phyloP scores from a whole-genome alignment of 1,140 invertebrate species.

The Drosophila nannoptera region DNA sequence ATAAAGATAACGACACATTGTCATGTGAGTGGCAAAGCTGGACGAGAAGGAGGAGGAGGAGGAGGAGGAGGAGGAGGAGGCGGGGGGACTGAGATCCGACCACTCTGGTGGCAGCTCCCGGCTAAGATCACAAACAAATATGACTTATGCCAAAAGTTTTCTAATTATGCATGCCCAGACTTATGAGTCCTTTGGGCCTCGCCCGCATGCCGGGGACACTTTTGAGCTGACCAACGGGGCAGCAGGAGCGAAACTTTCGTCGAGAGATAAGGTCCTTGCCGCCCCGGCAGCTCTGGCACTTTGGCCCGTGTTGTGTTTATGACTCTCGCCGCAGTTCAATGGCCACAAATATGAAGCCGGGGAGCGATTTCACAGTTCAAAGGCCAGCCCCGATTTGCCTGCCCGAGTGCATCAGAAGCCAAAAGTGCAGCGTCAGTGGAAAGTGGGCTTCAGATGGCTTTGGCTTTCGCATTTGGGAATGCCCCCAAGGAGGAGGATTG shows the following conservation, averaged over 20 bases:
- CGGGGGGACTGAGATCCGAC: too few species aligned
- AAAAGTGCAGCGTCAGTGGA: slow-evolving; percentile 61
- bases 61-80: too few species aligned
- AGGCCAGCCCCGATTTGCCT: slow-evolving; percentile 69
- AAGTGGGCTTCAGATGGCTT: slow-evolving; percentile 69
- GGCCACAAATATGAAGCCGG: slow-evolving; percentile 53
- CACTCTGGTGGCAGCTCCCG: neutral
- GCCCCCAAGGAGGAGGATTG: slow-evolving; percentile 30
- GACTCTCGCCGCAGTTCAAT: slow-evolving; percentile 60
- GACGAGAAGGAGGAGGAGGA: too few species aligned
- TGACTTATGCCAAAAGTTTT: slow-evolving; percentile 61
- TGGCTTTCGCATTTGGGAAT: slow-evolving; percentile 12
- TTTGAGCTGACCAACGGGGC: slow-evolving; percentile 68
- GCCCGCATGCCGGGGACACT: slow-evolving; percentile 39
- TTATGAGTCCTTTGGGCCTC: slow-evolving; percentile 21
- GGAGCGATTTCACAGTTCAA: slow-evolving; percentile 52
- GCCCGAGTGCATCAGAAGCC: slow-evolving; percentile 53
- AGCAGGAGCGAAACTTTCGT: slow-evolving; percentile 41
- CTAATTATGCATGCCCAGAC: slow-evolving; percentile 59
- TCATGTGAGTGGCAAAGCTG: slow-evolving; percentile 38
- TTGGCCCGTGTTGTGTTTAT: slow-evolving; percentile 53
- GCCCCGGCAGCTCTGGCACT: slow-evolving; percentile 14
- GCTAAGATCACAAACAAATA: slow-evolving; percentile 43
- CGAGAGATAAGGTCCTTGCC: slow-evolving; percentile 54
- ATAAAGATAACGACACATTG: slow-evolving; percentile 72